A percentile compares a stretch with the other conserved stretches of the same genome.
Conservation (phyloP, 2,888 invertebrate genomes). For the Sycophila texana region DNA sequence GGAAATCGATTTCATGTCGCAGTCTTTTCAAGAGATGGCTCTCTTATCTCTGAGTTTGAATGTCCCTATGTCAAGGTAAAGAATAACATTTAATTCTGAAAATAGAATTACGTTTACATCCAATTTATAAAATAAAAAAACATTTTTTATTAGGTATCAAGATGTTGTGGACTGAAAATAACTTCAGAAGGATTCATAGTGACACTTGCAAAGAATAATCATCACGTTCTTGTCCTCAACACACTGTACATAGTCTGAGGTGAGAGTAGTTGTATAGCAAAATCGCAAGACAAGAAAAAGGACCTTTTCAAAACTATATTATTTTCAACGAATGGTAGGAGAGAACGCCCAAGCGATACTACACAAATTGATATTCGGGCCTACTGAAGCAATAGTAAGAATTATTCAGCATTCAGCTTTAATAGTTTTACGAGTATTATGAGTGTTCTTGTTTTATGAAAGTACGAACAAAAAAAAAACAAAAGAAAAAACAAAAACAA, state of each 20-base stretch:
- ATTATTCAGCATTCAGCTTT: slow-evolving; percentile 67
- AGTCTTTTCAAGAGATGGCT: slow-evolving; percentile 93
- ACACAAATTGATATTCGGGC: slow-evolving; percentile 68
- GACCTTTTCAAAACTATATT: slow-evolving; percentile 65
- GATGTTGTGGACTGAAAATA: slow-evolving; percentile 98
- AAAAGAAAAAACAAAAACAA: slow-evolving; percentile 60
- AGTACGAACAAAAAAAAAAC: slow-evolving; percentile 61
- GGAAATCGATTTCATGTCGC: slow-evolving; percentile 98
- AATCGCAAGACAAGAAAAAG: slow-evolving; percentile 64
- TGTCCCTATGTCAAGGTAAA: slow-evolving; percentile 97
- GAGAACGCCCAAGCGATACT: slow-evolving; percentile 61
- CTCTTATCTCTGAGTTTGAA: slow-evolving; percentile 93
- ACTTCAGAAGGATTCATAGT: slow-evolving; percentile 97
- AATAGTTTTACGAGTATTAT: slow-evolving; percentile 67
- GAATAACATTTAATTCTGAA: slow-evolving; percentile 31
- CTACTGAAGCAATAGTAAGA: slow-evolving; percentile 71
- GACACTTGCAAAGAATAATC: slow-evolving; percentile 98
- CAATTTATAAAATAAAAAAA: background rate
- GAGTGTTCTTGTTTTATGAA: slow-evolving; percentile 71
- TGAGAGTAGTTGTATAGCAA: slow-evolving; percentile 70
- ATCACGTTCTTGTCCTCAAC: slow-evolving; percentile 97
- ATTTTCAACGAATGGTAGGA: slow-evolving; percentile 68
- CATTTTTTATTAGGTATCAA: slow-evolving; percentile 86
- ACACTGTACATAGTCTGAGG: slow-evolving; percentile 94
- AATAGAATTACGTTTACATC: background rate